A percentile compares a stretch with the other conserved stretches of the same genome.
Conservation (phyloP, 2,113 vertebrate genomes). For the Cisticola juncidis region DNA sequence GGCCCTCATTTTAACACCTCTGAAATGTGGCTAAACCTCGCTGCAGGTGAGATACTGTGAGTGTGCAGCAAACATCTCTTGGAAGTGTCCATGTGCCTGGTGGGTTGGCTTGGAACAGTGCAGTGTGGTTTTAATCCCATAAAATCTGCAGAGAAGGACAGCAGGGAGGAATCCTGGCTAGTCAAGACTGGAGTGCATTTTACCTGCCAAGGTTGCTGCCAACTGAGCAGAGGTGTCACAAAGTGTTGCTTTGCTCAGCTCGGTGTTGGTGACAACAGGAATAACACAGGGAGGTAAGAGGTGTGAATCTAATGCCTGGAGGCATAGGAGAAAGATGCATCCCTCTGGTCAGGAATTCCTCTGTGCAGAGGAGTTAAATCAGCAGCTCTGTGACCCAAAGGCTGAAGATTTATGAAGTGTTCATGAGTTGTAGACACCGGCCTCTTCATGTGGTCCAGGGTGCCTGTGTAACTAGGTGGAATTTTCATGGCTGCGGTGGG, state of each 20-base stretch:
- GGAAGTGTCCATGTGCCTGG: accelerated
- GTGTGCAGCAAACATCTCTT: not conserved
- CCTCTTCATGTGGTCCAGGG: not conserved
- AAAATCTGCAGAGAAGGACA: not conserved
- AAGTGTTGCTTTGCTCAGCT: not conserved
- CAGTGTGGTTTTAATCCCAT: not conserved
- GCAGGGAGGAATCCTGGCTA: not conserved
- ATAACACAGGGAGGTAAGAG: not conserved
- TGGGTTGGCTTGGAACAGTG: not conserved
- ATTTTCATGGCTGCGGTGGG: not conserved
- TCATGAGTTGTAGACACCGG: accelerated
- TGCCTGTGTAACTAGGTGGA: not conserved
- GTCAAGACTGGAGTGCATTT: not conserved
- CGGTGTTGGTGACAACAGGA: not conserved
- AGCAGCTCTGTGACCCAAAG: not conserved
- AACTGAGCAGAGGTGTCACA: not conserved
- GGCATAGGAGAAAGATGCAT: not conserved
- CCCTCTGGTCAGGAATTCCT: not conserved
- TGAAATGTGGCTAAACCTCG: not conserved
- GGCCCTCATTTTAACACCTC: not conserved
- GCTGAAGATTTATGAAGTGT: not conserved
- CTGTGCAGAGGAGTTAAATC: not conserved
- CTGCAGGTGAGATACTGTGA: not conserved
- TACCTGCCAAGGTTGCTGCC: not conserved
- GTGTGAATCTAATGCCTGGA: not conserved